These are phyloP conservation scores for Trididemnum nubilum DNA, from an alignment of 23 tunicate genomes.

Conservation along the genomic window DNA sequence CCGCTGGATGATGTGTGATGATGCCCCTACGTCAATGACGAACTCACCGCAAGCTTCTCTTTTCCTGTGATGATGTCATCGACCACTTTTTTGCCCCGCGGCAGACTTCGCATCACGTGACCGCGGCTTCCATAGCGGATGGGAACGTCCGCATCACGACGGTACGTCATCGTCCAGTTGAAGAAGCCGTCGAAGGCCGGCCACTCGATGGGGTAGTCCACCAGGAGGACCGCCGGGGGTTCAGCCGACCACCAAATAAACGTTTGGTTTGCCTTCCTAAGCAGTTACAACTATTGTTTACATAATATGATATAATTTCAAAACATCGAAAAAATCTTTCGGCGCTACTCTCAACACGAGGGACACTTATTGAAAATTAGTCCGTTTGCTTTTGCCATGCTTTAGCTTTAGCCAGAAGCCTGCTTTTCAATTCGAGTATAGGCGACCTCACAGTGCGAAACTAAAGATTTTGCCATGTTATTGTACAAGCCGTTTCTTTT, in stretches of 20 bases:
- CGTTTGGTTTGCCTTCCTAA: constrained; percentile 30
- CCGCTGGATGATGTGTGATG: too few relatives aligned
- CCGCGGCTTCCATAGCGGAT: constrained; percentile 33
- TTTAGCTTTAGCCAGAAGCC: too few relatives aligned
- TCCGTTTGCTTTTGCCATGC: too few relatives aligned
- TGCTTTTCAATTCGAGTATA: too few relatives aligned
- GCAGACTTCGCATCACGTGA: not conserved
- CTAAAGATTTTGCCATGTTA: too few relatives aligned
- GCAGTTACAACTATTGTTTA: too few relatives aligned
- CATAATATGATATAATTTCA: too few relatives aligned
- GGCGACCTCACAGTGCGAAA: too few relatives aligned
- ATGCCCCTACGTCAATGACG: not conserved
- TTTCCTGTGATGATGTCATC: constrained; percentile 31
- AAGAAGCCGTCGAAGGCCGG: constrained; percentile 19
- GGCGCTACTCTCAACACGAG: too few relatives aligned
- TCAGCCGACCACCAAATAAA: constrained; percentile 55
- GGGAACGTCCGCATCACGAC: constrained; percentile 32
- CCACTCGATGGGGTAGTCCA: not conserved
- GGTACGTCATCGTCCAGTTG: constrained; percentile 46
- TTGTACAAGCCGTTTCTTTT: too few relatives aligned
- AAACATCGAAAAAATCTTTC: too few relatives aligned
- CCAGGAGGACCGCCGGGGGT: constrained; percentile 18
- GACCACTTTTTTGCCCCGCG: constrained; percentile 26
- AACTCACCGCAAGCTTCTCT: constrained; percentile 12
- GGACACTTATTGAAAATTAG: too few relatives aligned